A percentile compares a stretch with the other conserved stretches of the same genome.
Conservation (phyloP, 2,113 vertebrate species). For the Sylvia atricapilla region DNA sequence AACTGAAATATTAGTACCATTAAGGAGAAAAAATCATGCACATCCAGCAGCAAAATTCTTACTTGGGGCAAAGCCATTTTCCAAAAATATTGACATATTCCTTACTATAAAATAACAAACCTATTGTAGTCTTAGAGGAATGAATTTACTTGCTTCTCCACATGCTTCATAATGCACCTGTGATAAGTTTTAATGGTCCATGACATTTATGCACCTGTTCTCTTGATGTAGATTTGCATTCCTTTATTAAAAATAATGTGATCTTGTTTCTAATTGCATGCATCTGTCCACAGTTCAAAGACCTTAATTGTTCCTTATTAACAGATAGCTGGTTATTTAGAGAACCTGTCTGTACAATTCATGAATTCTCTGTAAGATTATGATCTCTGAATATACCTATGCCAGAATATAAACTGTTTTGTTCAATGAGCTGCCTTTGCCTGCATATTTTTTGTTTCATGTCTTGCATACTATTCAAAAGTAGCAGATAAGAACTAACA, state of each 20-base stretch:
- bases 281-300: slow-evolving; percentile 24
- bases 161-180: slow-evolving; percentile 3
- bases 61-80: not conserved
- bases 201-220: slow-evolving; percentile 45
- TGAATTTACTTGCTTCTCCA: not conserved
- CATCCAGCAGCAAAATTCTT: not conserved
- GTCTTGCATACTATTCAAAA: not conserved
- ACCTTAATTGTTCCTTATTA: slow-evolving; percentile 21
- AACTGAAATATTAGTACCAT: not conserved
- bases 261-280: slow-evolving; percentile 5
- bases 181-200: slow-evolving; percentile 2
- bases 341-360: not conserved
- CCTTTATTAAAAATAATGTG: slow-evolving; percentile 26
- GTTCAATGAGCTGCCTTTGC: not conserved
- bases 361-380: not conserved
- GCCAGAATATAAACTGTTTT: not conserved
- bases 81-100: not conserved
- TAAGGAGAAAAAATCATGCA: not conserved
- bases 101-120: not conserved
- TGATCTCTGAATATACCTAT: not conserved
- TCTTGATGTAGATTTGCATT: not conserved
- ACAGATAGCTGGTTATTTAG: not conserved
- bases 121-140: not conserved
- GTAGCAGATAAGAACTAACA: not conserved
- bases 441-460: not conserved